Percentiles rank a stretch among this genome's conserved stretches.
Evolutionary conservation across 2,797 vertebrate species (phyloP).

Genomic region (Cynodonichthys magdalenae): DNA sequence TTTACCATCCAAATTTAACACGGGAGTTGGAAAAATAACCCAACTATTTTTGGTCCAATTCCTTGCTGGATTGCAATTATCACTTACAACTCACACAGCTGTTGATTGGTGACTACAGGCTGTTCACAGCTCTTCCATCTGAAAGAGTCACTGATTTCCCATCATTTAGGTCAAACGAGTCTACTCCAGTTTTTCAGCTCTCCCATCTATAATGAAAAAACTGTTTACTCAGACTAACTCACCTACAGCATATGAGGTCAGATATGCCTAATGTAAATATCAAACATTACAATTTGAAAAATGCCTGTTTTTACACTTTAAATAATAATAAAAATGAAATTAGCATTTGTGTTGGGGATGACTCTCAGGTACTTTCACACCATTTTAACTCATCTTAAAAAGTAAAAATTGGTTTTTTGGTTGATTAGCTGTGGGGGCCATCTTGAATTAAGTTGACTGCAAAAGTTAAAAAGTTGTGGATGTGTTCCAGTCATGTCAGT

Average conservation of each 20-base stretch:
- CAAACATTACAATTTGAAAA: constrained; percentile 10
- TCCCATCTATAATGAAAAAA: constrained; percentile 5
- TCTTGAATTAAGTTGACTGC: too few relatives aligned
- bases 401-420: too few relatives aligned
- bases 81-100: constrained; percentile 65
- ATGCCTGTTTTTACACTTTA: constrained; percentile 25
- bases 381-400: too few relatives aligned
- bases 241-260: constrained; percentile 8
- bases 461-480: too few relatives aligned
- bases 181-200: constrained; percentile 9
- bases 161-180: constrained; percentile 40
- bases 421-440: too few relatives aligned
- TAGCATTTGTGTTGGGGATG: too few relatives aligned
- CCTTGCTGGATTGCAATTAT: constrained; percentile 62
- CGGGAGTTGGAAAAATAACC: constrained; percentile 9
- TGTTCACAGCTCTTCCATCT: constrained; percentile 62
- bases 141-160: constrained; percentile 77
- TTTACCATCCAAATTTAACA: constrained; percentile 22
- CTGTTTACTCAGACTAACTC: constrained; percentile 2
- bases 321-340: neutral
- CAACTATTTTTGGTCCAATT: constrained; percentile 58
- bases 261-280: constrained; percentile 38
- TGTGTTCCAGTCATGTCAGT: too few relatives aligned
- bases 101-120: constrained; percentile 75
- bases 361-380: too few relatives aligned